Evolutionary conservation across 1,140 invertebrate genomes (phyloP), one percentile per base, ranked within the genome.

Genomic region (Zaprionus ghesquierei): DNA sequence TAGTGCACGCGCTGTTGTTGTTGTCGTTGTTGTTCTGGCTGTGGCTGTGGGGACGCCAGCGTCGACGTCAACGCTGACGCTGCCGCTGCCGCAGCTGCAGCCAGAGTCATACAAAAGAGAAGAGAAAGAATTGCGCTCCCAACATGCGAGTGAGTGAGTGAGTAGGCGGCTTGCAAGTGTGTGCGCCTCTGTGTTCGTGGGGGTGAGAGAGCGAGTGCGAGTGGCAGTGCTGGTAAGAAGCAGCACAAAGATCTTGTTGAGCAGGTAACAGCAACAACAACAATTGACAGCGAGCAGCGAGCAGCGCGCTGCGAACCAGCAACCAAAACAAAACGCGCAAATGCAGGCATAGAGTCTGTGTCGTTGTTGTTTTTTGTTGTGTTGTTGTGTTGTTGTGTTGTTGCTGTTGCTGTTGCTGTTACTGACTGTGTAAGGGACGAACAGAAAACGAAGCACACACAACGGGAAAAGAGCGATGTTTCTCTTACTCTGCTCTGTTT

Each of bases 241-340:
- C 71, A 77, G 53, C 69, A 79, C 65, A 87, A 82, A 87, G 84
- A 87, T 90, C 81, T 90, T 89, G 78, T 75, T 79, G 73, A 82
- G 86, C 75, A 76, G 81, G 75, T 86, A 84, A 77, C 75, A 82
- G 70, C 65, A 58, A 69, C 75, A 75, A 65, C 62, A 79, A 53
- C 63, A n/a, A n/a, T n/a, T 35, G 58, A 59, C 72, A 64, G 56
- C 78, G n/a, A n/a, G 54, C 49, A 49, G 41, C 6, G 27, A 56
- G 60, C 82, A 79, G 59, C 29, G 70, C 61, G 66, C 71, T 75
- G 66, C 86, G 86, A 90, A 90, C 77, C 70, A 50, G 33, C 23
- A 89, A 90, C 73, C 86, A 90, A 90, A 86, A 90, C 86, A 90
- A 90, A 89, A 89, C 77, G 58, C 71, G 60, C 73, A 68, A 85